Evolutionary conservation across 2,888 invertebrate species (phyloP).

Genomic region (Cephus spinipes): DNA sequence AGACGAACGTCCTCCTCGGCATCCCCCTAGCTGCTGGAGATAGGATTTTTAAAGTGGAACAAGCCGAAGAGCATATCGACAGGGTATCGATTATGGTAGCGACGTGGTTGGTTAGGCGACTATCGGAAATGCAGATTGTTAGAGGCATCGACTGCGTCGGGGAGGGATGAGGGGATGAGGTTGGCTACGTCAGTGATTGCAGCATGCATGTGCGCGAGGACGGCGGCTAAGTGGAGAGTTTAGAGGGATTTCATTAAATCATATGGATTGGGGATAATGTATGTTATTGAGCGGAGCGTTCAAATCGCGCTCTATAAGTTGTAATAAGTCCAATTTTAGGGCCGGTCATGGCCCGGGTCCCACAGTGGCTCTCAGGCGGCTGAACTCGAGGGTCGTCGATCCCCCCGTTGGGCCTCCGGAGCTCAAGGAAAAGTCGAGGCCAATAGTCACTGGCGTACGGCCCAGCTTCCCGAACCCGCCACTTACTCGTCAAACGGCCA

Average conservation of each 20-base stretch:
- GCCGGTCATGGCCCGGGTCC: conserved; percentile 60
- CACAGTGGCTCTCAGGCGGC: conserved; percentile 57
- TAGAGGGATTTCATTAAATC: conserved; percentile 68
- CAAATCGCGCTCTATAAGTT: conserved; percentile 67
- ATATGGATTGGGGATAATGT: conserved; percentile 67
- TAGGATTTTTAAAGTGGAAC: neutral
- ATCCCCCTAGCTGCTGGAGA: neutral
- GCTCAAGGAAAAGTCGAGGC: conserved; percentile 1
- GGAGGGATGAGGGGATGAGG: neutral
- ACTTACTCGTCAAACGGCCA: conserved; percentile 66
- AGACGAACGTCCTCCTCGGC: neutral
- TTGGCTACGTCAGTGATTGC: neutral
- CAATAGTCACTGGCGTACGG: conserved; percentile 55
- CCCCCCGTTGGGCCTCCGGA: neutral
- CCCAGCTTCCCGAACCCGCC: conserved; percentile 60
- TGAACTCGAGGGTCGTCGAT: conserved; percentile 6
- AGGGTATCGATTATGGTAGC: neutral
- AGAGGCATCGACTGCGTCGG: neutral
- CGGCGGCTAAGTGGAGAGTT: conserved; percentile 65
- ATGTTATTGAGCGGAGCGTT: conserved; percentile 66
- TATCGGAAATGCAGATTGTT: neutral
- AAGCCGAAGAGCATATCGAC: neutral
- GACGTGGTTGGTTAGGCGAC: neutral
- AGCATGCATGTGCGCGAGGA: conserved; percentile 42
- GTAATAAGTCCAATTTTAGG: conserved; percentile 67